Evolutionary conservation across 1,140 invertebrate genomes (phyloP).

Genomic region (Orchesella cincta): DNA sequence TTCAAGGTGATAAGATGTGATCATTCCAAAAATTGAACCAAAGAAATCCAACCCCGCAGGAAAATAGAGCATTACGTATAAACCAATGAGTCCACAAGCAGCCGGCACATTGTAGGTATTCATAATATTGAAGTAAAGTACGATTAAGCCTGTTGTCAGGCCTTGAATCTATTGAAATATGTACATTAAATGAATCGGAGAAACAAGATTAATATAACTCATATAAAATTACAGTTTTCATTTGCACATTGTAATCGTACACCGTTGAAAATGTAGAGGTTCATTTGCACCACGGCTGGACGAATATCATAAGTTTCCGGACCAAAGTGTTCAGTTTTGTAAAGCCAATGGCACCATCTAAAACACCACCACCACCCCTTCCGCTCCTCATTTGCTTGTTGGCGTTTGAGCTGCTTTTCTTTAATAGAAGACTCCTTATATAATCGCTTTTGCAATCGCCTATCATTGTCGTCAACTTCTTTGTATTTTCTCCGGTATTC

Average conservation of each 20-base stretch:
- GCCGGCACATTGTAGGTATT: background rate
- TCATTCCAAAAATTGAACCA: slow-evolving; percentile 5
- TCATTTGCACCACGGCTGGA: background rate
- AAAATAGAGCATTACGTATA: background rate
- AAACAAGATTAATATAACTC: background rate
- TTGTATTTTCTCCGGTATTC: too few relatives aligned
- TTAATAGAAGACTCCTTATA: background rate
- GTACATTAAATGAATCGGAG: background rate
- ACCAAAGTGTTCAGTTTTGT: background rate
- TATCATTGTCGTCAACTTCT: too few relatives aligned
- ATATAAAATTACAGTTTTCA: background rate
- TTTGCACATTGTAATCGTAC: background rate
- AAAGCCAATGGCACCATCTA: background rate
- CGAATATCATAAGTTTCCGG: slow-evolving; percentile 8
- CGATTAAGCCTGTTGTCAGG: background rate
- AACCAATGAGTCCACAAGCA: background rate
- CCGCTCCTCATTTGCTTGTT: background rate
- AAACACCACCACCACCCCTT: background rate
- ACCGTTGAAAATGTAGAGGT: background rate
- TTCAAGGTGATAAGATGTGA: background rate
- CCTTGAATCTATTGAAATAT: slow-evolving; percentile 3
- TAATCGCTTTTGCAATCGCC: too few relatives aligned
- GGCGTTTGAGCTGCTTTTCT: background rate
- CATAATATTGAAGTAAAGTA: background rate
- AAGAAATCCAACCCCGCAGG: background rate